Base-by-base conservation (phyloP, 2,888 invertebrate species). In the Saturnia japonica region DNA sequence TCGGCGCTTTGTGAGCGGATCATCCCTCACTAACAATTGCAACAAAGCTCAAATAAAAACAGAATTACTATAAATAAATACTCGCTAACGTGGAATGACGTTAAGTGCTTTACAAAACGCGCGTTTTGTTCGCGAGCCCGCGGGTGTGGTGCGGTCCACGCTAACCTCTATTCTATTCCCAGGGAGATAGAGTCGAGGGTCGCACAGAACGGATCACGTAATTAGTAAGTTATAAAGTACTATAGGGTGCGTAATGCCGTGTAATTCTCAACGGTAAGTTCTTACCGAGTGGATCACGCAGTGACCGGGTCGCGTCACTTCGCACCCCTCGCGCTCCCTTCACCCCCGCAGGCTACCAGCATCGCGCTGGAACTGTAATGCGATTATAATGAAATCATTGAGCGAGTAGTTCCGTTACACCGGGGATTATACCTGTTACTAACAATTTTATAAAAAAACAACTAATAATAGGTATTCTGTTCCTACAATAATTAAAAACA, bases 11-110 rank as follows among this genome's bases (percentile, higher is more conserved):
- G 43, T 34, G 19, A 62, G 25, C 60, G 62, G 62, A 69, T 47
- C 42, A 82, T 82, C 72, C 70, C 57, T 60, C 57, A 28, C 28
- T 60, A 60, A 60, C 57, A 60, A 60, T 60, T 28, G 57, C 28
- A 60, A 73, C 72, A 74, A 74, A 79, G 79, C 75, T 75, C 77
- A 79, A 87, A 85, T 83, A 87, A 88, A 89, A 91, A 91, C 89
- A 88, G 87, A 84, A 90, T 91, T 89, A 91, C 82, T 87, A 86
- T 81, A 90, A 91, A 90, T 90, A 91, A 90, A 91, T 86, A 89
- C 86, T 82, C 82, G 70, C 28, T 67, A 80, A 80, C 81, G 80
- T 84, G 84, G 79, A 87, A 79, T 86, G 87, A 90, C 87, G 91
- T 89, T 90, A 88, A 92, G 91, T 91, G 91, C 80, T 76, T 78